phyloP scores from a whole-genome alignment of 2,797 vertebrate genomes.

The Lycodopsis pacificus region DNA sequence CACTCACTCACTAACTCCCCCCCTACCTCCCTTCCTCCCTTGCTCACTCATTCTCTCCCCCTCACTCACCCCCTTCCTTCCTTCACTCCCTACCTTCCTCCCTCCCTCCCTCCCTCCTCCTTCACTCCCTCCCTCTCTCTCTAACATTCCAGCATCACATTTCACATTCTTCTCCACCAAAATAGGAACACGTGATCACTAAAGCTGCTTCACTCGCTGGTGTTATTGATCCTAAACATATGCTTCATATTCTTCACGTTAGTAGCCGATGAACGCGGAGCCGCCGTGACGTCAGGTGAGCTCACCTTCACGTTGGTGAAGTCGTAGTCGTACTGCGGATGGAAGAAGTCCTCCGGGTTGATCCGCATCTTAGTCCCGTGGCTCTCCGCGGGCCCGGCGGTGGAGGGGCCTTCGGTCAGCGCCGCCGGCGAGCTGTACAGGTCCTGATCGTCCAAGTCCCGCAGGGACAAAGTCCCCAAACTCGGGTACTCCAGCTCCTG shows the following conservation, averaged over 20 bases:
- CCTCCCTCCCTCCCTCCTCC: no score
- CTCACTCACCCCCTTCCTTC: no score
- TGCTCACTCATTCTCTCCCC: background rate
- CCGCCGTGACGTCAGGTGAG: background rate
- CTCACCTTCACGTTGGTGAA: constrained; percentile 70
- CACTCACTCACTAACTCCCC: background rate
- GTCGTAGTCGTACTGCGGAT: constrained; percentile 69
- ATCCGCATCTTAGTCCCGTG: constrained; percentile 17
- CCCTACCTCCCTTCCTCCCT: no score
- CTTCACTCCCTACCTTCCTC: background rate
- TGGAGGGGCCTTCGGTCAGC: background rate
- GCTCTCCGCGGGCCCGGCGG: accelerated
- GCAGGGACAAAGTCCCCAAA: constrained; percentile 58
- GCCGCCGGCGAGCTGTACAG: constrained; percentile 53
- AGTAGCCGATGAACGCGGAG: no score
- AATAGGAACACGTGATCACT: no score
- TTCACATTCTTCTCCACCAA: background rate
- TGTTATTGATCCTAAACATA: no score
- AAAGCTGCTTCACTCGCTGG: no score
- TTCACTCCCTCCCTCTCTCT: accelerated
- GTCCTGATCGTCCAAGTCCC: constrained; percentile 36
- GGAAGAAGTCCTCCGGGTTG: constrained; percentile 69
- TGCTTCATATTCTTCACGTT: no score
- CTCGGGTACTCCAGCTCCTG: constrained; percentile 67
- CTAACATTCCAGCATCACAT: background rate